A percentile compares a stretch with the other conserved stretches of the same genome.
Conservation (phyloP, 2,113 vertebrate genomes). For the Lasiurus borealis region DNA sequence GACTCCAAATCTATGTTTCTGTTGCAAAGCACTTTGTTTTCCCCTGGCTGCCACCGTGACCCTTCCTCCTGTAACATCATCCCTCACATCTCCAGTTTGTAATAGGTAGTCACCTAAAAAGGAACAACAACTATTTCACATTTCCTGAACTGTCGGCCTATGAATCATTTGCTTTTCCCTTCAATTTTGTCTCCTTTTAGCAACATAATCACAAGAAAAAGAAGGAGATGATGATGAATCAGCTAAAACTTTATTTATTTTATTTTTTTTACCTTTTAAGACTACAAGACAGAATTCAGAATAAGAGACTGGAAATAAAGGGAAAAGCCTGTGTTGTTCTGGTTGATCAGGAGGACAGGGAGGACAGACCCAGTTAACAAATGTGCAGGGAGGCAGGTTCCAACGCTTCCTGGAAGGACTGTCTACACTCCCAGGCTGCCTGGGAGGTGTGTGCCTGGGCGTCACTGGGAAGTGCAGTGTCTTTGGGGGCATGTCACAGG, state of each 20-base stretch:
- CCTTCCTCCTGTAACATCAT: neutral
- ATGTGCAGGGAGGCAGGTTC: neutral
- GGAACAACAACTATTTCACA: neutral
- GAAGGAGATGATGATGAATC: conserved; percentile 29
- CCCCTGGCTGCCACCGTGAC: neutral
- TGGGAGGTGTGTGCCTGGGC: neutral
- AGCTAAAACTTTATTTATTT: conserved; percentile 62
- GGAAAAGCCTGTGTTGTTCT: neutral
- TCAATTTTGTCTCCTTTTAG: conserved; percentile 27
- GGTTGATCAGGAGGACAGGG: neutral
- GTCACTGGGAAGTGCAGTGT: neutral
- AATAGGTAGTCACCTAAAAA: neutral
- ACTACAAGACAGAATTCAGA: neutral
- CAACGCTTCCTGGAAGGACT: neutral
- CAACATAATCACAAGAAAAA: conserved; percentile 47
- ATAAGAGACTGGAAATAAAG: neutral
- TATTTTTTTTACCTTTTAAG: neutral
- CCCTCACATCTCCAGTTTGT: neutral
- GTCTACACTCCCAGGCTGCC: neutral
- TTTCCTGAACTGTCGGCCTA: conserved; percentile 37
- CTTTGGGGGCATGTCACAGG: neutral
- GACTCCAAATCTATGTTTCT: neutral
- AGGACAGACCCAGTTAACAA: neutral
- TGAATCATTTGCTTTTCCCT: conserved; percentile 52
- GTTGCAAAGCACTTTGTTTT: neutral